phyloP scores from a whole-genome alignment of 2,888 invertebrate genomes.

The Dromius quadrimaculatus region DNA sequence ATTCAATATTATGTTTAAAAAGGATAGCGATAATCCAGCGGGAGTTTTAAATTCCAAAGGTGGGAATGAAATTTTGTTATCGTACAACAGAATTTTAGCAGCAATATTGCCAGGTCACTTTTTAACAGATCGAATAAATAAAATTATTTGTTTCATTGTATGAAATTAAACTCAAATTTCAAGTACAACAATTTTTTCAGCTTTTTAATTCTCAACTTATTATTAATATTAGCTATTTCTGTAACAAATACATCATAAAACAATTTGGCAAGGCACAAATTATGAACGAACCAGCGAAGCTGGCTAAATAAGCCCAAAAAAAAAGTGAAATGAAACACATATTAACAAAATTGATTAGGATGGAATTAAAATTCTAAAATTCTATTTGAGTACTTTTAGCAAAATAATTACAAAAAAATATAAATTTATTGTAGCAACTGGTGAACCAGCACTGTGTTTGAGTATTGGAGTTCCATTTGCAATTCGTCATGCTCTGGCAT shows the following conservation, averaged over 20 bases:
- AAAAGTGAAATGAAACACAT: background rate
- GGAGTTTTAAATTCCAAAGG: conserved; percentile 82
- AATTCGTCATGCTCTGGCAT: conserved; percentile 59
- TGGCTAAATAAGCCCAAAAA: too few species aligned
- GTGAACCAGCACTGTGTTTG: conserved; percentile 74
- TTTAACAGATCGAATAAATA: background rate
- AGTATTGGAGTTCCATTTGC: conserved; percentile 66
- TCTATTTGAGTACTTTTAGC: background rate
- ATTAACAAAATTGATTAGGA: background rate
- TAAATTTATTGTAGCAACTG: conserved; percentile 69
- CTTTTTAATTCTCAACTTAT: background rate
- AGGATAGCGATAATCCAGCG: conserved; percentile 72
- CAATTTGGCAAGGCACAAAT: too few species aligned
- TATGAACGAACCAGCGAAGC: too few species aligned
- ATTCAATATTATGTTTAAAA: conserved; percentile 76
- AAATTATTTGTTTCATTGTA: background rate
- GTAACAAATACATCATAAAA: too few species aligned
- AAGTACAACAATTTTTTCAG: background rate
- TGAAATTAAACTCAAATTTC: background rate
- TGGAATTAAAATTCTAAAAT: background rate
- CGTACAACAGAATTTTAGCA: background rate
- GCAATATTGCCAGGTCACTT: background rate
- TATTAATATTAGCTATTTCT: background rate
- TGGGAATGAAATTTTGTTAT: conserved; percentile 57
- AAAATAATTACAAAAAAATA: background rate